Evolutionary conservation across 2,888 invertebrate genomes (phyloP), one percentile per base, ranked within the genome.

Genomic region (Acleris holmiana): DNA sequence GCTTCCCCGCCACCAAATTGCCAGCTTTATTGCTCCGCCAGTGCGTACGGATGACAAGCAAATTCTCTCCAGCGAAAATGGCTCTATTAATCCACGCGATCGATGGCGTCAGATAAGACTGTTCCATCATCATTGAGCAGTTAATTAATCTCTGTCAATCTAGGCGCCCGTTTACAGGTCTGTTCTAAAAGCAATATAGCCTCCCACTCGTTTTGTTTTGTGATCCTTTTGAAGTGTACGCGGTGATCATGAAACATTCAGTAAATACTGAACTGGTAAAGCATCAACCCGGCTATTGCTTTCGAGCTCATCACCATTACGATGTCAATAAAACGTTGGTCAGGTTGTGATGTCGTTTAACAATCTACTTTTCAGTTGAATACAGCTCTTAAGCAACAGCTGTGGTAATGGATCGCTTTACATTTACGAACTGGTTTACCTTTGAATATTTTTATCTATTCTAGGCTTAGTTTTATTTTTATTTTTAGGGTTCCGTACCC

Each of bases 91-190:
- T 82, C 79, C 80, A 78, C 76, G 76, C 79, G 74, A 82, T 85
- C 82, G 80, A 80, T 82, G 76, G 77, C 78, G 77, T 75, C 76
- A 79, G 82, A 85, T 84, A 85, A 83, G 80, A 82, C 82, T 82
- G 84, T 85, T 75, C 77, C 77, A 77, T 83, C 84, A 81, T 85
- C 84, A 87, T 85, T 84, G 82, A 80, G 76, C 75, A 75, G 81
- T 87, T 65, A 88, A 88, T 88, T 89, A 89, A 89, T 88, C 89
- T 83, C 79, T 80, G 84, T 85, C 87, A 81, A 82, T 83, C 81
- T 82, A 83, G 78, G 79, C 80, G 75, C 76, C 48, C 78, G 76
- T 79, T 82, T 78, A 77, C 80, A 84, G 83, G 83, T 83, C 82
- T 80, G 76, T 75, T 76, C 50, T 48, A 13, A 29, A 17, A 50